phyloP scores from a whole-genome alignment of 92 coral and sea anemone genomes.

The Siderastrea radians region DNA sequence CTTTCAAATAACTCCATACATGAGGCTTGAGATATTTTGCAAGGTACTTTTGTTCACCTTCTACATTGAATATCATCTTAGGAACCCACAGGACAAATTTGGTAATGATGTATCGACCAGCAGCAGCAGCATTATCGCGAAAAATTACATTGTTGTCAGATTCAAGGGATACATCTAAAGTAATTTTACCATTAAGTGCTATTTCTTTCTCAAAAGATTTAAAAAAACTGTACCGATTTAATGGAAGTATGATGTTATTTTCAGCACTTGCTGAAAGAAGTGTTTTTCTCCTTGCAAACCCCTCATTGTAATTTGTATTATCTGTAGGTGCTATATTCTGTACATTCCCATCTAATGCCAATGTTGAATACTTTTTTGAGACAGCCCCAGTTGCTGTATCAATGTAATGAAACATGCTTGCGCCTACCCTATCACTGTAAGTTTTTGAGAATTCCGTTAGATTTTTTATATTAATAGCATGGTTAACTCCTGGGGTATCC shows the following conservation, averaged over 20 bases:
- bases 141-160: too few relatives aligned
- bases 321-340: constrained; percentile 9
- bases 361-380: not conserved
- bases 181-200: too few relatives aligned
- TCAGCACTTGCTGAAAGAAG: not conserved
- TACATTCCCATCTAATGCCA: not conserved
- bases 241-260: not conserved
- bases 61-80: too few relatives aligned
- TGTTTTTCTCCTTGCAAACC: too few relatives aligned
- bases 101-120: constrained; percentile 6
- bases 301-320: constrained; percentile 9
- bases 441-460: not conserved
- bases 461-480: constrained; percentile 10
- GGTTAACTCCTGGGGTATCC: not conserved
- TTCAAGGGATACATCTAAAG: too few relatives aligned
- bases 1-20: constrained; percentile 18
- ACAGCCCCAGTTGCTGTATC: constrained; percentile 5
- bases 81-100: constrained; percentile 34
- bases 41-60: not conserved
- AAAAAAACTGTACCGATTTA: constrained; percentile 37
- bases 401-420: not conserved
- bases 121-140: not conserved
- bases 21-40: constrained; percentile 3
- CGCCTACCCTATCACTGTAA: not conserved
- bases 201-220: not conserved